These are phyloP conservation scores for Sorex araneus DNA, from an alignment of 2,113 vertebrate genomes.

Conservation along the genomic window DNA sequence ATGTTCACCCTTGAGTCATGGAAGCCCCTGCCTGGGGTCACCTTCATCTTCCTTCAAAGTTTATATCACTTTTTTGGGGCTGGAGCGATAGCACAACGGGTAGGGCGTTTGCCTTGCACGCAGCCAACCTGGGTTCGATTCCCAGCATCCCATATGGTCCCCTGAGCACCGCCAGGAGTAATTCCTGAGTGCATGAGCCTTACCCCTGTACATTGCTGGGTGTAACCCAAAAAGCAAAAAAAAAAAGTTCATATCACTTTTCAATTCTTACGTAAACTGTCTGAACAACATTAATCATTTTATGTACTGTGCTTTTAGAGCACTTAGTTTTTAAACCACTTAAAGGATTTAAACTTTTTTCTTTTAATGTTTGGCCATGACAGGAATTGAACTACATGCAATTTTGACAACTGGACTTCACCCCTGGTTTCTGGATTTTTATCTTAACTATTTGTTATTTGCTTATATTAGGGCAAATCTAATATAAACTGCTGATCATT, in stretches of 20 bases:
- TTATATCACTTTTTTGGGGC: background rate
- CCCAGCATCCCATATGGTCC: too few species aligned
- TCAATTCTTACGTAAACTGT: slow-evolving; percentile 12
- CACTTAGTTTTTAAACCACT: slow-evolving; percentile 46
- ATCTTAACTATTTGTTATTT: background rate
- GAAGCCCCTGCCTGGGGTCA: background rate
- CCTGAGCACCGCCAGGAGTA: too few species aligned
- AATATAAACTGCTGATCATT: slow-evolving; percentile 38
- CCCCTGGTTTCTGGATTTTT: too few species aligned
- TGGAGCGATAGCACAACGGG: too few species aligned
- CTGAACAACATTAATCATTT: background rate
- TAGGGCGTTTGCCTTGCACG: too few species aligned
- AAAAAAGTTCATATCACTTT: background rate
- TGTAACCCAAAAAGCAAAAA: too few species aligned
- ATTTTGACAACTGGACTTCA: too few species aligned
- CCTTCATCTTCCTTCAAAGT: slow-evolving; percentile 11
- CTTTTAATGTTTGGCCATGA: too few species aligned
- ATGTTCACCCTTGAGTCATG: background rate
- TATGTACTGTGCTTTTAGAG: background rate
- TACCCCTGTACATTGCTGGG: too few species aligned
- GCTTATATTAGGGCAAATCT: background rate
- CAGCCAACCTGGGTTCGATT: too few species aligned
- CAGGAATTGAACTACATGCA: too few species aligned
- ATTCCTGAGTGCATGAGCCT: too few species aligned
- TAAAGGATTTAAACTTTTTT: slow-evolving; percentile 39